A percentile compares a stretch with the other conserved stretches of the same genome.
These are phyloP conservation scores for Drosophila athabasca DNA, from an alignment of 1,140 invertebrate species.

Conservation along the genomic window DNA sequence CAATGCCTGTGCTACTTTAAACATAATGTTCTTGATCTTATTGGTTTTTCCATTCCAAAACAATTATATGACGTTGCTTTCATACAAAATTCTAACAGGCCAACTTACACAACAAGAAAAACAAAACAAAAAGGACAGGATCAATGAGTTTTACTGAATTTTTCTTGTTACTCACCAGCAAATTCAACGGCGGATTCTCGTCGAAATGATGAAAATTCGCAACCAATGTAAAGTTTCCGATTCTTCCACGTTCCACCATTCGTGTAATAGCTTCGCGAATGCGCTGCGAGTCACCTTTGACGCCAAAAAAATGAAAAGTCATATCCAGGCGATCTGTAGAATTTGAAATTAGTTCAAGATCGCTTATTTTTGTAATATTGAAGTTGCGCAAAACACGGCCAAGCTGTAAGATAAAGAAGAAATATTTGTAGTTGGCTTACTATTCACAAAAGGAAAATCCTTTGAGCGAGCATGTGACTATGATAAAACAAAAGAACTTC, in stretches of 20 bases:
- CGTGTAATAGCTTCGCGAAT: conserved; percentile 86
- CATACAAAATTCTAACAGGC: neutral
- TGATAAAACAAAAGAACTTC: conserved; percentile 19
- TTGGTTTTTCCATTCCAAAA: conserved; percentile 7
- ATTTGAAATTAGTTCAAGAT: conserved; percentile 88
- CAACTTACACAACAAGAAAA: no score
- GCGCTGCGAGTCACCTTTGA: conserved; percentile 86
- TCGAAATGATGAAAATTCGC: conserved; percentile 86
- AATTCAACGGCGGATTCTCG: conserved; percentile 85
- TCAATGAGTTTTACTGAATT: conserved; percentile 9
- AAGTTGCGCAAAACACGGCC: conserved; percentile 86
- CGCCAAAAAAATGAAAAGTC: conserved; percentile 87
- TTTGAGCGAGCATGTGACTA: no score
- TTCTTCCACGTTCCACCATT: conserved; percentile 86
- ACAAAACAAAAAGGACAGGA: conserved; percentile 17
- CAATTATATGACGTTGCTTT: conserved; percentile 6
- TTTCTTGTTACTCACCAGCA: conserved; percentile 84
- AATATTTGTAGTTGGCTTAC: conserved; percentile 51
- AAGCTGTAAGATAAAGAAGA: conserved; percentile 85
- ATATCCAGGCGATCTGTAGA: conserved; percentile 86
- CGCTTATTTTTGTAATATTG: conserved; percentile 88
- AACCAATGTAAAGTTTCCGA: conserved; percentile 87
- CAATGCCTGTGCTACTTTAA: neutral
- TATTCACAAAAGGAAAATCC: neutral
- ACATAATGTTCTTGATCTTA: neutral